These are phyloP conservation scores for Acronicta aceris DNA, from an alignment of 2,888 invertebrate genomes.

Conservation along the genomic window DNA sequence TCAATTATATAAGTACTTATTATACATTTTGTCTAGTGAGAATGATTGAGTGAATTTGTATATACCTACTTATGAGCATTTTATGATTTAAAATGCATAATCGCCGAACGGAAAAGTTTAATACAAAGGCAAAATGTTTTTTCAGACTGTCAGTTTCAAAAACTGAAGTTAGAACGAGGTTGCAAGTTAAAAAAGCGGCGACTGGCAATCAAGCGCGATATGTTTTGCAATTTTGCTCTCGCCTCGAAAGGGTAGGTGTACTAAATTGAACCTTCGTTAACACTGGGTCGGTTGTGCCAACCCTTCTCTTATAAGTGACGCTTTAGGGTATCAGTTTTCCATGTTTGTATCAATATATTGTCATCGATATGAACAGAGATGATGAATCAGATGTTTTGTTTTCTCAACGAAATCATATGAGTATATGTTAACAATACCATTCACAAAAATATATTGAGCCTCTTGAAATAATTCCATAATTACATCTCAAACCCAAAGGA, in stretches of 20 bases:
- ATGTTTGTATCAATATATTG: too few relatives aligned
- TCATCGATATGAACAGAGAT: too few relatives aligned
- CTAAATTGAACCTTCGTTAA: constrained; percentile 44
- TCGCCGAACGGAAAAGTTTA: background rate
- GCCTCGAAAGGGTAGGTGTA: constrained; percentile 32
- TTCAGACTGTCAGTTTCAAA: constrained; percentile 24
- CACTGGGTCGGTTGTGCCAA: constrained; percentile 16
- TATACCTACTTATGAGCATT: too few relatives aligned
- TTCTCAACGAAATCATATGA: too few relatives aligned
- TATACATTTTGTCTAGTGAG: too few relatives aligned
- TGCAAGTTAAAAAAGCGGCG: constrained; percentile 17
- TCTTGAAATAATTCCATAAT: too few relatives aligned
- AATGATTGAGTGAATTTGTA: too few relatives aligned
- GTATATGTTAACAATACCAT: too few relatives aligned
- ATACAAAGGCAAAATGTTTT: constrained; percentile 20
- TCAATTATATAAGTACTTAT: too few relatives aligned
- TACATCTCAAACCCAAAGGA: too few relatives aligned
- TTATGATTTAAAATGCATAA: background rate
- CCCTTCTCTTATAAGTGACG: background rate
- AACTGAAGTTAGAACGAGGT: constrained; percentile 11
- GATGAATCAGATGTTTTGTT: too few relatives aligned
- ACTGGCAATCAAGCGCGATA: constrained; percentile 45
- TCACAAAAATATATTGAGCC: too few relatives aligned
- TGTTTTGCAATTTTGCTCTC: constrained; percentile 32
- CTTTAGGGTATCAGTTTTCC: background rate